These are phyloP conservation scores for Silurus aristotelis DNA, from an alignment of 2,797 vertebrate genomes.

Conservation along the genomic window DNA sequence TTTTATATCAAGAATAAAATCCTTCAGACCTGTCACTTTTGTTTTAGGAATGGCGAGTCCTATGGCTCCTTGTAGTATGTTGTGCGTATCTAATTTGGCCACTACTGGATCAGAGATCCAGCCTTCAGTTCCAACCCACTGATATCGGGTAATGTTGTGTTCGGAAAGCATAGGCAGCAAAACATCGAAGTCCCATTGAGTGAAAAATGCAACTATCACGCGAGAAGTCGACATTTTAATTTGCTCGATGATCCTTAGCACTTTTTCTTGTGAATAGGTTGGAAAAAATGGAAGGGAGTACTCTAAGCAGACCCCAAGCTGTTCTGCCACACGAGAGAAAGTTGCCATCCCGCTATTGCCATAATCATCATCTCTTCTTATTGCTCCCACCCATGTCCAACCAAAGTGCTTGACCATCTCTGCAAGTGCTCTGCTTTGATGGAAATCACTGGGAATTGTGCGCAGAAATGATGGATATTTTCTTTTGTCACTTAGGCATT, in stretches of 20 bases:
- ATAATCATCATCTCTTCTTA: conserved; percentile 58
- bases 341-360: conserved; percentile 4
- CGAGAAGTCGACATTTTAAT: conserved; percentile 60
- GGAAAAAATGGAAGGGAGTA: conserved; percentile 13
- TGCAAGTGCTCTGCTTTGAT: conserved; percentile 72
- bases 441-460: conserved; percentile 74
- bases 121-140: conserved; percentile 73
- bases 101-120: conserved; percentile 69
- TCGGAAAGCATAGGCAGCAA: conserved; percentile 65
- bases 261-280: conserved; percentile 1
- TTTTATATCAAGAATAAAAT: conserved; percentile 36
- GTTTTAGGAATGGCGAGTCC: conserved; percentile 66
- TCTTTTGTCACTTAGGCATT: conserved; percentile 2
- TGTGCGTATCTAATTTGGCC: conserved; percentile 3
- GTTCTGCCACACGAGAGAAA: not conserved
- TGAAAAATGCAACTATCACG: conserved; percentile 36
- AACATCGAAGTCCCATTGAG: conserved; percentile 67
- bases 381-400: conserved; percentile 75
- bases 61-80: conserved; percentile 66
- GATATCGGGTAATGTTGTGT: conserved; percentile 67
- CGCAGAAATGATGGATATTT: conserved; percentile 70
- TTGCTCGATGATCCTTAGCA: not conserved
- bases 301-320: conserved; percentile 9
- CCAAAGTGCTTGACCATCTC: conserved; percentile 72
- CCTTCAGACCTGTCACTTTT: conserved; percentile 30